Base-by-base conservation (phyloP, 2,888 invertebrate species). In the Drosophila monieri region DNA sequence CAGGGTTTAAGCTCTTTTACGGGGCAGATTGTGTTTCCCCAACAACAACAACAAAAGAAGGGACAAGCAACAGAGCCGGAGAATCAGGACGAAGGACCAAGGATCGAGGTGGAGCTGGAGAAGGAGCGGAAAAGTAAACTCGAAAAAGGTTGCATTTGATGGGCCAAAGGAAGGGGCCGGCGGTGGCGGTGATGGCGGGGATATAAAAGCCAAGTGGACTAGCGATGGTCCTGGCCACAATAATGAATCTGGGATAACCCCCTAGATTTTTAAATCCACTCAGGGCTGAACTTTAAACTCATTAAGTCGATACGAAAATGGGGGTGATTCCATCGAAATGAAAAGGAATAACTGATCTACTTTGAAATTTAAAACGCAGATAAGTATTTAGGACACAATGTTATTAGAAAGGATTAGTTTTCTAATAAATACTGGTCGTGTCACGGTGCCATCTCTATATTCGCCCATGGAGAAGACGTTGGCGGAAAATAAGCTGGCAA, bases 1-100 rank as follows among this genome's bases (percentile, higher is more conserved):
- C 88, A 85, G 81, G 80, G 85, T 81, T 88, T 81, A 85, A 88
- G 88, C 88, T 85, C 88, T 86, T 85, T 85, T 84, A 88, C 80
- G 84, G 87, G 74, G 77, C 85, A 88, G 85, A 88, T 85, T 85
- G 88, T 85, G 84, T 88, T 83, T 80, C 84, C 78, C 62, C 70
- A 68, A 60, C 54, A 76, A 47, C 64, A 76, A 74, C 54, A 25
- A 25, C 25, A 6, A 27, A 1, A 18, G 18, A 18, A 18, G 18
- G 25, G 1, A 67, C 48, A 59, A 72, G 67, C 68, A 67, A 49
- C 49, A 67, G 35, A 35, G 66, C 67, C 48, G 39, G 51, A 52
- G 68, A 32, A 49, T 57, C 66, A 65, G 48, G 53, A 44, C 54
- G 53, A 64, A 54, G 49, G 52, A 70, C 35, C 51, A 39, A 47